Base-by-base conservation (phyloP, 2,113 vertebrate genomes). In the Silurus glanis region DNA sequence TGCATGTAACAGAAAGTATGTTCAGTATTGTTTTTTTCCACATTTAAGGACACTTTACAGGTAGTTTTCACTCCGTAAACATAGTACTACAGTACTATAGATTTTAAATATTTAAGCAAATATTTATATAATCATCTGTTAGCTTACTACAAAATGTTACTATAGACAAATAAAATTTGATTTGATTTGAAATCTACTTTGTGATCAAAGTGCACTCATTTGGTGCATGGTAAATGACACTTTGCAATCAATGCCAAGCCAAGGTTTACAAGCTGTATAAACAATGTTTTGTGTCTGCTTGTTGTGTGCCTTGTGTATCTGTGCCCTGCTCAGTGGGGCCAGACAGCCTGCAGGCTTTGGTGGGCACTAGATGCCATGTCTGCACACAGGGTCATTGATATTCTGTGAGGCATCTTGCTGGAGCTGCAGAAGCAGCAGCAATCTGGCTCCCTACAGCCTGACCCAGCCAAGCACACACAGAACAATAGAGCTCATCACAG, bases 401-500 rank as follows among this genome's bases (percentile, higher is more conserved):
- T 89, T 85, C 86, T 62, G 79, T 45, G 71, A 85, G 83, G 80
- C 83, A 69, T 82, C 78, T 81, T 62, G 72, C 86, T 78, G 72
- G 84, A 85, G 84, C 67, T 76, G 69, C 67, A 87, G 82, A 78
- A 83, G 67, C 64, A 80, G 88, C 74, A 74, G 80, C 59, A 86
- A 80, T 80, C 82, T 76, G 76, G 80, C 71, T 87, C 51, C 85
- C 85, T 37, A 86, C 80, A 59, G 84, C 84, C 84, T 81, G 75
- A 72, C 88, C 78, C 85, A 66, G 76, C 78, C 83, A 64, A 47
- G 80, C 80, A 67, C 80, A 83, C 72, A 47, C 78, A 80, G 87
- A 89, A 89, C 88, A 89, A 87, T 89, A 85, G 88, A 85, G 82
- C 85, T 89, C 88, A 89, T 86, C 88, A 89, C 82, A 75, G 88